These are phyloP conservation scores for Galerucella pusilla DNA, from an alignment of 2,888 invertebrate genomes.

Conservation along the genomic window DNA sequence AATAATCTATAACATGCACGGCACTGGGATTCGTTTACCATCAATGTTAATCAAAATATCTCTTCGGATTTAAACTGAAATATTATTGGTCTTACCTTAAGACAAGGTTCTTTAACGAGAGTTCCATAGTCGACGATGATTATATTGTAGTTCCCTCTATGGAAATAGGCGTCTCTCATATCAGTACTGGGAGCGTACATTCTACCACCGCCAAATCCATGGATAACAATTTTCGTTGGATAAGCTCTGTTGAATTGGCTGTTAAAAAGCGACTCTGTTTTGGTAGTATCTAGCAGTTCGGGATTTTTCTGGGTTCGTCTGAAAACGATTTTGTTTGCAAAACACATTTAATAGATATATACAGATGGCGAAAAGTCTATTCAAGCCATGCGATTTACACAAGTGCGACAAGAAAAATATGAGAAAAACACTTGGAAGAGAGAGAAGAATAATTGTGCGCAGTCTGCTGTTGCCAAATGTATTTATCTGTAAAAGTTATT, in stretches of 20 bases:
- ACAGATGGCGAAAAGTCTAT: too few relatives aligned
- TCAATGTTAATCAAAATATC: too few relatives aligned
- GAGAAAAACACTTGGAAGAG: too few relatives aligned
- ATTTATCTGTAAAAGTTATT: too few relatives aligned
- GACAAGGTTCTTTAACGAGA: slow-evolving; percentile 84
- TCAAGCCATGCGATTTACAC: too few relatives aligned
- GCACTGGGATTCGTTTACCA: too few relatives aligned
- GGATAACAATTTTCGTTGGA: slow-evolving; percentile 89
- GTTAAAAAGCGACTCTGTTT: slow-evolving; percentile 76
- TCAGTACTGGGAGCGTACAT: slow-evolving; percentile 86
- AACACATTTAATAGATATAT: too few relatives aligned
- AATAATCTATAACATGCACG: too few relatives aligned
- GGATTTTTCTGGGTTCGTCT: slow-evolving; percentile 82
- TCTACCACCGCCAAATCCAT: slow-evolving; percentile 90
- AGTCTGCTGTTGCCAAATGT: too few relatives aligned
- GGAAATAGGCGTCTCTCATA: slow-evolving; percentile 84
- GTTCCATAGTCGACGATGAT: slow-evolving; percentile 88
- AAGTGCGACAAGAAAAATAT: too few relatives aligned
- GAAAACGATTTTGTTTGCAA: slow-evolving; percentile 40
- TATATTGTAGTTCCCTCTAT: slow-evolving; percentile 83
- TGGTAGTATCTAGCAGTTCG: slow-evolving; percentile 76
- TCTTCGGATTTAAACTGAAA: not conserved
- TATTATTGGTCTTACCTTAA: slow-evolving; percentile 65
- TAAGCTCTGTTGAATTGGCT: slow-evolving; percentile 82
- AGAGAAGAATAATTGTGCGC: too few relatives aligned